Conservation (phyloP, 2,797 vertebrate genomes). For the Lagorchestes hirsutus region DNA sequence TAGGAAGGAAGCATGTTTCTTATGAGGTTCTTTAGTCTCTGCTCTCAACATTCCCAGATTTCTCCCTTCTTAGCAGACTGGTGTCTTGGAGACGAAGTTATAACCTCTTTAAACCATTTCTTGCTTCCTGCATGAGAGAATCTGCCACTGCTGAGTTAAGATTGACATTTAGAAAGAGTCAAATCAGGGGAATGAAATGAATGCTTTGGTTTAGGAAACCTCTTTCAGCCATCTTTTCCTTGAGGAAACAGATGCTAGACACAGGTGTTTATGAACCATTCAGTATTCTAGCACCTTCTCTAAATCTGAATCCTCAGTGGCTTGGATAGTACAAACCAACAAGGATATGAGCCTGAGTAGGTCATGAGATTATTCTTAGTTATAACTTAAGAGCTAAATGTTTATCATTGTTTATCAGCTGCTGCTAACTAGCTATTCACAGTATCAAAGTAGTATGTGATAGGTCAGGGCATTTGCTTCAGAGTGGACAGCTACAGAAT, state of each 20-base stretch:
- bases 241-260: constrained; percentile 63
- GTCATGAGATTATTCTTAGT: neutral
- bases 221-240: constrained; percentile 37
- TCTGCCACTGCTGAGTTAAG: too few relatives aligned
- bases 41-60: neutral
- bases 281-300: constrained; percentile 52
- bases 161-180: too few relatives aligned
- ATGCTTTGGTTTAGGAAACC: neutral
- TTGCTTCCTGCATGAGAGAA: too few relatives aligned
- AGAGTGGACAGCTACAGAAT: neutral
- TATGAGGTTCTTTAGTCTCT: neutral
- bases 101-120: neutral
- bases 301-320: constrained; percentile 12
- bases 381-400: constrained; percentile 29
- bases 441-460: neutral
- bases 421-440: neutral
- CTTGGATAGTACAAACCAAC: neutral
- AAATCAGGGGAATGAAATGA: neutral
- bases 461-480: constrained; percentile 26
- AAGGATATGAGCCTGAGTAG: neutral
- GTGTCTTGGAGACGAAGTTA: constrained; percentile 14
- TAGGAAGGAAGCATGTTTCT: constrained; percentile 33
- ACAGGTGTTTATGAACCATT: constrained; percentile 19
- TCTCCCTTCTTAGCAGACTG: constrained; percentile 39
- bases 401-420: constrained; percentile 19